phyloP scores from a whole-genome alignment of 2,113 vertebrate species.

The Acinonyx jubatus region DNA sequence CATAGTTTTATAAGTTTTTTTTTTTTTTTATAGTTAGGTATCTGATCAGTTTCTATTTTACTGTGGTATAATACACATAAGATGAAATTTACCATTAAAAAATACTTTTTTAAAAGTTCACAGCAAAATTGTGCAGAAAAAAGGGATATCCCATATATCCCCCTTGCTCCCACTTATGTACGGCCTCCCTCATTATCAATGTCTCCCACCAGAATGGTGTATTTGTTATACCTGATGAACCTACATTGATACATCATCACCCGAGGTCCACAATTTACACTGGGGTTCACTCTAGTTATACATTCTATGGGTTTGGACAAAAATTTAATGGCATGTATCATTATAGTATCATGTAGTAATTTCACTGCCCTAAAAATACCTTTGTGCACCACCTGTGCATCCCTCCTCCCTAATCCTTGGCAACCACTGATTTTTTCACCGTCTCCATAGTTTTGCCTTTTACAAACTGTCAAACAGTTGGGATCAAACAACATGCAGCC shows the following conservation, averaged over 20 bases:
- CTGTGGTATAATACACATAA: not conserved
- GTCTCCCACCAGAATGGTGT: not conserved
- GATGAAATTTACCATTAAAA: not conserved
- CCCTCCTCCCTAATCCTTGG: not conserved
- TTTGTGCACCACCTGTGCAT: not conserved
- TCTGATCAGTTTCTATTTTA: not conserved
- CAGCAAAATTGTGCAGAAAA: not conserved
- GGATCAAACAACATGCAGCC: not conserved
- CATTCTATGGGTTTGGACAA: not conserved
- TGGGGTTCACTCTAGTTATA: not conserved
- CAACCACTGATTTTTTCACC: not conserved
- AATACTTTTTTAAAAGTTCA: not conserved
- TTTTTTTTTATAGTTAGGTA: not conserved
- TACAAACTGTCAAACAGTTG: not conserved
- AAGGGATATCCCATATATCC: not conserved
- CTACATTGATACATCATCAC: not conserved
- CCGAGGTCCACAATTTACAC: not conserved
- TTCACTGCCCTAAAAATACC: not conserved
- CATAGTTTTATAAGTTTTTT: not conserved
- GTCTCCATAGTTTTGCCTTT: not conserved
- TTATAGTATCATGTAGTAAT: not conserved
- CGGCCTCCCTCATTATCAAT: not conserved
- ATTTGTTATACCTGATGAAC: not conserved
- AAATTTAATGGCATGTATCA: not conserved
- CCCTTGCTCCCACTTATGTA: not conserved